phyloP scores from a whole-genome alignment of 2,113 vertebrate species.

The Rhombomys opimus region DNA sequence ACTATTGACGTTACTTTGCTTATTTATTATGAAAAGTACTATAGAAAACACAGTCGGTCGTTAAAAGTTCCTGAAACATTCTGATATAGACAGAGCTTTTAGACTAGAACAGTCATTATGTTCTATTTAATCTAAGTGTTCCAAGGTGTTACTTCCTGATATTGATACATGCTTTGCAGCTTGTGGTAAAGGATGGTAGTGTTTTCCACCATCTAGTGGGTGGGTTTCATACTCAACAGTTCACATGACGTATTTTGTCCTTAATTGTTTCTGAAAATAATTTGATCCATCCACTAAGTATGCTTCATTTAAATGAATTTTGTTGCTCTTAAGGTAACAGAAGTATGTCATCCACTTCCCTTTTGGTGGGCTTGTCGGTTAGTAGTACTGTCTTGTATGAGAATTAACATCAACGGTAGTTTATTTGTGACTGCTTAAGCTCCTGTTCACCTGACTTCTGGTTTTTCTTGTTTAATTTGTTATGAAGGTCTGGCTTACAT shows the following conservation, averaged over 20 bases:
- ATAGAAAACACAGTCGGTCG: not conserved
- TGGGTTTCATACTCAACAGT: constrained; percentile 13
- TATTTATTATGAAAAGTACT: constrained; percentile 59
- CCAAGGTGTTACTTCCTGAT: not conserved
- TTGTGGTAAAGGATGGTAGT: not conserved
- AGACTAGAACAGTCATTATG: not conserved
- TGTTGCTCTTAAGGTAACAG: not conserved
- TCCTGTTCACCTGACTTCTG: not conserved
- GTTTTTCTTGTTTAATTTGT: not conserved
- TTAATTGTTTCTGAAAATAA: constrained; percentile 46
- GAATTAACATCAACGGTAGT: not conserved
- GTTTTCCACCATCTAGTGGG: not conserved
- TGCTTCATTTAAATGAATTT: constrained; percentile 3
- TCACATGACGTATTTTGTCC: not conserved
- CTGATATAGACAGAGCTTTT: not conserved
- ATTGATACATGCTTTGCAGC: not conserved
- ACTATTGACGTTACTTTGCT: constrained; percentile 47
- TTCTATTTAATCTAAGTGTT: not conserved
- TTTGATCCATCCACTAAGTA: not conserved
- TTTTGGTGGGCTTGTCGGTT: constrained; percentile 22
- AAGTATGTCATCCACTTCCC: not conserved
- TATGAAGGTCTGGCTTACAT: not conserved
- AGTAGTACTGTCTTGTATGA: not conserved
- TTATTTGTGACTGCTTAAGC: constrained; percentile 2
- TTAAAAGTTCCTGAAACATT: constrained; percentile 35